Conservation (phyloP, 2,113 vertebrate species). For the Lota lota region DNA sequence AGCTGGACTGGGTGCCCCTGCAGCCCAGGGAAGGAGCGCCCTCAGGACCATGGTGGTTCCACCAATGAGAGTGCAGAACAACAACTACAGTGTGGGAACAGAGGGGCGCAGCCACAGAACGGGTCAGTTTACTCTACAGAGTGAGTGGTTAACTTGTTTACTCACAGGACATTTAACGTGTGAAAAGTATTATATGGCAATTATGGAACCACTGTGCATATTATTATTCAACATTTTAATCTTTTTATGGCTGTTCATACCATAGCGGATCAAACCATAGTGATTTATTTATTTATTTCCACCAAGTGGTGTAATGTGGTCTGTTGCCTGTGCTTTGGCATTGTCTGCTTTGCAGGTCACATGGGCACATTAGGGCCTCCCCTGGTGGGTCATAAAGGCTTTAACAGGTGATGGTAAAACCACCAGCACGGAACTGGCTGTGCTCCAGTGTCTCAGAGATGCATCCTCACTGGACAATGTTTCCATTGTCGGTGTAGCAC, state of each 20-base stretch:
- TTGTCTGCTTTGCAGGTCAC: slow-evolving; percentile 64
- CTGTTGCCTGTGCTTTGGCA: slow-evolving; percentile 47
- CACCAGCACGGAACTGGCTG: slow-evolving; percentile 26
- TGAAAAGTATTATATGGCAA: too few species aligned
- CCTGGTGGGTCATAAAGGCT: slow-evolving; percentile 65
- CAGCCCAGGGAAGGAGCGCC: slow-evolving; percentile 73
- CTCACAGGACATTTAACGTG: too few species aligned
- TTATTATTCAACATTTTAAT: background rate
- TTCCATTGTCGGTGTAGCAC: background rate
- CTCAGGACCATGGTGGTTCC: slow-evolving; percentile 87
- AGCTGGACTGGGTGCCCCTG: slow-evolving; percentile 43
- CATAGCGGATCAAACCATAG: background rate
- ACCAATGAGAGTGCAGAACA: slow-evolving; percentile 83
- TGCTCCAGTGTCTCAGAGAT: slow-evolving; percentile 28
- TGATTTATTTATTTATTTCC: background rate
- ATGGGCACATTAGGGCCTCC: slow-evolving; percentile 58
- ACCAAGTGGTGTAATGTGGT: slow-evolving; percentile 20
- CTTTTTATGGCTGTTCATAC: background rate
- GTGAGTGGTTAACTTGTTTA: too few species aligned
- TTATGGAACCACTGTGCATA: too few species aligned
- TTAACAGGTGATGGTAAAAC: slow-evolving; percentile 73
- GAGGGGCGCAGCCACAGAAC: slow-evolving; percentile 76
- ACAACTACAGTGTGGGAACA: slow-evolving; percentile 59
- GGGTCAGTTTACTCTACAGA: slow-evolving; percentile 64
- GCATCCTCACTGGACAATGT: slow-evolving; percentile 35